Base-by-base conservation (phyloP, 2,797 vertebrate species). In the Todus mexicanus region DNA sequence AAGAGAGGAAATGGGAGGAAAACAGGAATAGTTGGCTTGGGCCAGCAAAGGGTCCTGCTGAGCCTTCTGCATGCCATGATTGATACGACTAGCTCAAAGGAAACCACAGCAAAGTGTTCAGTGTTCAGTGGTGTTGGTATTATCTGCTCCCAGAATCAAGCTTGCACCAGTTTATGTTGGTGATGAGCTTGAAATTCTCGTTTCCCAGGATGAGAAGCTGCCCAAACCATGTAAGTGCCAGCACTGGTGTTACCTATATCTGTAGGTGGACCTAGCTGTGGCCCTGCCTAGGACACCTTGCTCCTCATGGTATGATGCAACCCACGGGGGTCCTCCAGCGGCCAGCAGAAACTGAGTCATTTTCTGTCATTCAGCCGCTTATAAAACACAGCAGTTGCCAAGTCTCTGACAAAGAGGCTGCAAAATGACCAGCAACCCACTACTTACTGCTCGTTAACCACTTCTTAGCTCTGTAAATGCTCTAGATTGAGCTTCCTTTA, bases 241-340 rank as follows among this genome's bases (percentile, higher is more conserved):
- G 59, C 54, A 31, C 69, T 27, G 17, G 7, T 54, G 40, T 45
- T 91, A 10, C 64, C 61, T 7, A 3, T 51, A 61, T 17, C 77
- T 63, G 72, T 31, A 29, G 27, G 47, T 61, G 48, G 59, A 61
- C 38, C 27, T 2, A 0, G 33, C 47, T 33, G 14, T 59, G 66
- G 35, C 63, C 63, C 48, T 68, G 68, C 43, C 63, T 82, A 48
- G 42, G 21, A 33, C 48, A 14, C 6, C 21, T 66, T 1, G 0
- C 14, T 47, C 31, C 27, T 37, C 19, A 5, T 23, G 3, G 1
- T 4, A 50, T 33, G 23, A 56, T 65, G 33, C 37, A 54, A 64
- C 50, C 70, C 1, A 0, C 1, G 1, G 51, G 20, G 1, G 0
- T 0, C 1, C n/a, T 64, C 20, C 20, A 16, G 50, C 22, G 51